These are phyloP conservation scores for Lota lota DNA, from an alignment of 2,113 vertebrate species.

Conservation along the genomic window DNA sequence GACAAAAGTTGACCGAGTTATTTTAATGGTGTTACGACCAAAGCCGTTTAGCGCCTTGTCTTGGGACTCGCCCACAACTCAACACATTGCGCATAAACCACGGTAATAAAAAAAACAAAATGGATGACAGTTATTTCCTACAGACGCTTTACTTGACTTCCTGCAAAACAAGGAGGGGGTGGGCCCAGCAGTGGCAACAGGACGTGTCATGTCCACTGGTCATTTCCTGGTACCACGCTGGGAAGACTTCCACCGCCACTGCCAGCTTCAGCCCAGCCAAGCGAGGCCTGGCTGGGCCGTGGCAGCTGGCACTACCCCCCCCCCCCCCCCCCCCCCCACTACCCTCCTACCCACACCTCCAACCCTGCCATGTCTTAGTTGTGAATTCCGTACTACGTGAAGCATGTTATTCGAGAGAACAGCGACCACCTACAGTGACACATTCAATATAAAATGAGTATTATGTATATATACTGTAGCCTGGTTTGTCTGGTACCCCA, in stretches of 20 bases:
- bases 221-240: constrained; percentile 72
- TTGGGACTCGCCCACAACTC: too few species aligned
- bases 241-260: constrained; percentile 73
- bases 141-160: constrained; percentile 50
- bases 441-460: constrained; percentile 22
- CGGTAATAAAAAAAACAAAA: constrained; percentile 9
- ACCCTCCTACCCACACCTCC: constrained; percentile 12
- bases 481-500: constrained; percentile 17
- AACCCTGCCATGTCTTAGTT: constrained; percentile 62
- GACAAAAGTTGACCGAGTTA: too few species aligned
- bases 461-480: not conserved
- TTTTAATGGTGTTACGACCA: too few species aligned
- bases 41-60: too few species aligned
- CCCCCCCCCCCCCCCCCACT: too few species aligned
- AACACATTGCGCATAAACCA: not conserved
- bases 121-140: constrained; percentile 43
- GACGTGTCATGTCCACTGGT: constrained; percentile 78
- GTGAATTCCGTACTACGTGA: constrained; percentile 59
- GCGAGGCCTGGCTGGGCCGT: constrained; percentile 65
- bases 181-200: constrained; percentile 68
- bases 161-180: constrained; percentile 65
- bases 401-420: constrained; percentile 48
- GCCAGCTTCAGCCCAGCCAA: constrained; percentile 71
- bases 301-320: constrained; percentile 69
- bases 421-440: constrained; percentile 29